Base-by-base conservation (phyloP, 2,888 invertebrate genomes). In the Zele albiditarsus region DNA sequence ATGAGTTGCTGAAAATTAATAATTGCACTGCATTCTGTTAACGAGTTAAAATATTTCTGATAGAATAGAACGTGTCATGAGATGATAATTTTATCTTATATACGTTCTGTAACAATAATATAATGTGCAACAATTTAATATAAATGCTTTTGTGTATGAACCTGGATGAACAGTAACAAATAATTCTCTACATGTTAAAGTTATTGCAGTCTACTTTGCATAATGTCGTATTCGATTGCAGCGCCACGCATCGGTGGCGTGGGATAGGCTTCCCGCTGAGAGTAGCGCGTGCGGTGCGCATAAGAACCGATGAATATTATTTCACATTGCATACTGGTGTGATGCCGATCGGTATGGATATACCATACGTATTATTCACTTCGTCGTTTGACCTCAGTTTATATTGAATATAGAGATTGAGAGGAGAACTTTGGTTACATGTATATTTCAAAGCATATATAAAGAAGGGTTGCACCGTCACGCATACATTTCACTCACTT, bases 341-440 rank as follows among this genome's bases (percentile, higher is more conserved):
- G 46, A n/a, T n/a, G 46, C n/a, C 46, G 46, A 46, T 46, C 46
- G n/a, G 46, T 46, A 46, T 46, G 16, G n/a, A n/a, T 46, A 46
- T n/a, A 46, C n/a, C n/a, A 46, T 46, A n/a, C 46, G 46, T 46
- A n/a, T 46, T 46, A 46, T n/a, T 46, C 46, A 46, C n/a, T 46
- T 46, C 46, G 46, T 46, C 46, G 46, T 46, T 58, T 58, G 57
- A 58, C 57, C 57, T 58, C 27, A 23, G 57, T 58, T 58, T 23
- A 58, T 58, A 58, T 58, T 27, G 12, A 25, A 58, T 58, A 58
- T 58, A 65, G 38, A 65, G 38, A 46, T 46, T 46, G 46, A 46
- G n/a, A n/a, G 20, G 57, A 27, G 23, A 58, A 58, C 57, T 25
- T 27, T 58, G 25, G 57, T 20, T 63, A n/a, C 62, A 33, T 63